Evolutionary conservation across 64 coral and sea anemone species (phyloP).

Genomic region (Porites lutea): DNA sequence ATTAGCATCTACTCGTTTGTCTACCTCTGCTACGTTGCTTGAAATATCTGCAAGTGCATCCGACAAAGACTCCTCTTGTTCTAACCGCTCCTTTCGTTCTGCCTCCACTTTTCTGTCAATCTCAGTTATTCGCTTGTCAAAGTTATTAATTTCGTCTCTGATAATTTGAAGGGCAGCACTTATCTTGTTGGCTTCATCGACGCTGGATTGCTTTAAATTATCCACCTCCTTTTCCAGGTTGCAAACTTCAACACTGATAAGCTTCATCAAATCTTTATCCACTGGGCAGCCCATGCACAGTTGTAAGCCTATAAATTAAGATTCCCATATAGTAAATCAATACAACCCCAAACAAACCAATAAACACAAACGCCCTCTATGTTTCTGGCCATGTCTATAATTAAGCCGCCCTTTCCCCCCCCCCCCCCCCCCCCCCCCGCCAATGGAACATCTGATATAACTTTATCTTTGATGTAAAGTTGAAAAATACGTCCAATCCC

Average conservation of each 20-base stretch:
- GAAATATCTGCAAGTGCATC: constrained; percentile 6
- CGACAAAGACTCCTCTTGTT: constrained; percentile 25
- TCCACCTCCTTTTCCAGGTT: neutral
- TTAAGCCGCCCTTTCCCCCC: too few species aligned
- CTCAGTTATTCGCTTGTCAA: constrained; percentile 26
- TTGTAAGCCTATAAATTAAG: neutral
- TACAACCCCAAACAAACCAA: too few species aligned
- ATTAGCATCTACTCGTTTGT: neutral
- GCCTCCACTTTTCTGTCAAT: constrained; percentile 18
- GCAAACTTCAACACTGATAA: constrained; percentile 14
- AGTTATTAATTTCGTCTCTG: constrained; percentile 45
- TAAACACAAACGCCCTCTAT: too few species aligned
- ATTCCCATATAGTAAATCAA: neutral
- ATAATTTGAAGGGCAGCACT: neutral
- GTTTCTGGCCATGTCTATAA: too few species aligned
- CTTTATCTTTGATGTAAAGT: too few species aligned
- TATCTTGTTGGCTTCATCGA: constrained; percentile 32
- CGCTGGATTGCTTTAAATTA: constrained; percentile 14
- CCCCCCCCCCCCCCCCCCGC: too few species aligned
- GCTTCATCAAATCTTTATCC: constrained; percentile 26
- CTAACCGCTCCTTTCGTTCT: constrained; percentile 4
- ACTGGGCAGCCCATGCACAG: constrained; percentile 48
- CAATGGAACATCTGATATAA: too few species aligned
- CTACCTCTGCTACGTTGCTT: neutral
- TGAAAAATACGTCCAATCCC: too few species aligned